These are phyloP conservation scores for Lasius platythorax DNA, from an alignment of 2,888 invertebrate genomes.

Conservation along the genomic window DNA sequence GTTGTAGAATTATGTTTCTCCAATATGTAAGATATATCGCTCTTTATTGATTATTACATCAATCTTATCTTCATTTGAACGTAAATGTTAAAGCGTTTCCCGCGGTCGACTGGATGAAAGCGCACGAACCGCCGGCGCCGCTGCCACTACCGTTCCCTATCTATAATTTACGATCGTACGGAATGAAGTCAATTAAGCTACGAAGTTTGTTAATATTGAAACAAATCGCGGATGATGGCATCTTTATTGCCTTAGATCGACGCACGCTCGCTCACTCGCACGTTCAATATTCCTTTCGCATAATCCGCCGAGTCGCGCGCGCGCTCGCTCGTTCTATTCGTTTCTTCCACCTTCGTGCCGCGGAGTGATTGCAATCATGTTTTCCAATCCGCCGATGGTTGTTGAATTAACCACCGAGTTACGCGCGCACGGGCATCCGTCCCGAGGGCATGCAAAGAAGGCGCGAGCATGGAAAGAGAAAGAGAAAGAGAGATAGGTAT, in stretches of 20 bases:
- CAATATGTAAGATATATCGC: not conserved
- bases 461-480: conserved; percentile 9
- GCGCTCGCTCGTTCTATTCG: conserved; percentile 25
- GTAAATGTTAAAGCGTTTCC: conserved; percentile 10
- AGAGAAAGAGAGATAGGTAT: conserved; percentile 42
- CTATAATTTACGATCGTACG: conserved; percentile 47
- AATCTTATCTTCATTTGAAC: not conserved
- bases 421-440: conserved; percentile 74
- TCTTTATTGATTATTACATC: not conserved
- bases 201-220: conserved; percentile 62
- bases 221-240: conserved; percentile 80
- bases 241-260: conserved; percentile 52
- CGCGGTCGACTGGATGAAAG: conserved; percentile 22
- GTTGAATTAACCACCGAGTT: conserved; percentile 74
- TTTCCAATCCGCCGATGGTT: conserved; percentile 58
- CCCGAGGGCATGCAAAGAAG: conserved; percentile 57
- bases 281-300: conserved; percentile 45
- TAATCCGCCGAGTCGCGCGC: conserved; percentile 34
- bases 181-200: conserved; percentile 46
- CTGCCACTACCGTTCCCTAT: conserved; percentile 35
- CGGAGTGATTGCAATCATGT: conserved; percentile 63
- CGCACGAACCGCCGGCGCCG: not conserved
- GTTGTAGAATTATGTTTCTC: not conserved
- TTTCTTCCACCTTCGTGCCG: conserved; percentile 37
- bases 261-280: conserved; percentile 32